A percentile compares a stretch with the other conserved stretches of the same genome.
These are phyloP conservation scores for Theristicus caerulescens DNA, from an alignment of 2,113 vertebrate genomes.

Conservation along the genomic window DNA sequence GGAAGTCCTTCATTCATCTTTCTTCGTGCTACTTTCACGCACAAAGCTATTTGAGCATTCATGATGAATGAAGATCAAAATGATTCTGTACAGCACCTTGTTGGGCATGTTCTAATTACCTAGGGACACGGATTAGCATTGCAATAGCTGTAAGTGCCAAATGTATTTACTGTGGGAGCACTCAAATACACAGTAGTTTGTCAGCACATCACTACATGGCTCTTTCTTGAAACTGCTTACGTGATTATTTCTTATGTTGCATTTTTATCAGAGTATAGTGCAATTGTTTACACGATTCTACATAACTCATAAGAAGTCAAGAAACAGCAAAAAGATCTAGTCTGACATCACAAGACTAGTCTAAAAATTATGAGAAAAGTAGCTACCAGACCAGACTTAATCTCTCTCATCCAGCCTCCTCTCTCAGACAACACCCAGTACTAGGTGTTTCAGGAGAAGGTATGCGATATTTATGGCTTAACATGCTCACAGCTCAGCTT, in stretches of 20 bases:
- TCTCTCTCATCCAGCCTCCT: neutral
- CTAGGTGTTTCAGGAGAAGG: neutral
- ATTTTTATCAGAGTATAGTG: neutral
- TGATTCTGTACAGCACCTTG: neutral
- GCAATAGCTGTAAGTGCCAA: neutral
- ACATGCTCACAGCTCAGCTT: neutral
- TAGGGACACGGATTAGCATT: neutral
- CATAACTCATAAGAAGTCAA: neutral
- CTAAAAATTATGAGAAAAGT: neutral
- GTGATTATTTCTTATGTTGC: neutral
- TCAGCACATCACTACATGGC: neutral
- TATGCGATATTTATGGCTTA: neutral
- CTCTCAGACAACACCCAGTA: neutral
- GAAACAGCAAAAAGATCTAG: neutral
- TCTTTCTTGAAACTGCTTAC: neutral
- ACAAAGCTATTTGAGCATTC: neutral
- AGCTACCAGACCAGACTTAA: neutral
- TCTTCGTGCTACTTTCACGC: neutral
- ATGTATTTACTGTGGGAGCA: neutral
- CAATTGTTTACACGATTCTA: neutral
- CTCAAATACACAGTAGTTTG: neutral
- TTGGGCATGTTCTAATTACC: neutral
- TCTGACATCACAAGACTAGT: neutral
- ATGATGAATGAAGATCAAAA: neutral
- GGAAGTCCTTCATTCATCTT: neutral